Percentiles rank a stretch among this genome's conserved stretches.
phyloP scores from a whole-genome alignment of 2,888 invertebrate genomes.

The Platycheirus albimanus region DNA sequence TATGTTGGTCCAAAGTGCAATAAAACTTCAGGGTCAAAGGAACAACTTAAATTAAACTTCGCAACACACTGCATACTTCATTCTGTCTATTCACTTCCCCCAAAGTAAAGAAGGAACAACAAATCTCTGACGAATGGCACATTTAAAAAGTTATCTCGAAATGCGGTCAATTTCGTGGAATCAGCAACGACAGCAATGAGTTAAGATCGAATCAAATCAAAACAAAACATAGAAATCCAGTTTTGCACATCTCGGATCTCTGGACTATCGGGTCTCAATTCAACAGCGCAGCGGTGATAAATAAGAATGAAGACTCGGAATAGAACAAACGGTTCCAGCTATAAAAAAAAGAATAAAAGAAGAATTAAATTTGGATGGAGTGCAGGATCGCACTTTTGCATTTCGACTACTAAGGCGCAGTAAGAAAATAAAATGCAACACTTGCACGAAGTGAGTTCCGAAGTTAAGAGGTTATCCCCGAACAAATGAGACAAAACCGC shows the following conservation, averaged over 20 bases:
- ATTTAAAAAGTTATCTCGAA: conserved; percentile 34
- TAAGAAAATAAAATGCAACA: too few species aligned
- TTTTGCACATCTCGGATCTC: conserved; percentile 37
- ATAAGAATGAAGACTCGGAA: conserved; percentile 51
- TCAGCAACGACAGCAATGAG: conserved; percentile 32
- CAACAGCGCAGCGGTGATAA: conserved; percentile 20
- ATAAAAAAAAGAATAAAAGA: conserved; percentile 9
- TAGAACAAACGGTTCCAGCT: conserved; percentile 39
- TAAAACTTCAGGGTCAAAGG: conserved; percentile 59
- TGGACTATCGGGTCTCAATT: background rate
- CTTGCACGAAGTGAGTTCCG: too few species aligned
- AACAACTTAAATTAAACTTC: conserved; percentile 62
- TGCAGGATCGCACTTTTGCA: background rate
- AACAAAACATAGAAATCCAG: conserved; percentile 60
- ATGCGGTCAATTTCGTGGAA: conserved; percentile 67
- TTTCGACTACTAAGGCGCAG: too few species aligned
- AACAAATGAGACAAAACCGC: too few species aligned
- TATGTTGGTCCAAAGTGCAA: conserved; percentile 14
- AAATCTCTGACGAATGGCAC: conserved; percentile 1
- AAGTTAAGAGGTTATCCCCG: too few species aligned
- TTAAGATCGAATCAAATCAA: conserved; percentile 58
- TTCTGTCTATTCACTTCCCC: conserved; percentile 12
- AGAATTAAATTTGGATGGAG: background rate
- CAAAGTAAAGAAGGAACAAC: conserved; percentile 20
- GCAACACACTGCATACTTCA: conserved; percentile 16